Evolutionary conservation across 1,140 invertebrate species (phyloP).

Genomic region (Drosophila neocordata): DNA sequence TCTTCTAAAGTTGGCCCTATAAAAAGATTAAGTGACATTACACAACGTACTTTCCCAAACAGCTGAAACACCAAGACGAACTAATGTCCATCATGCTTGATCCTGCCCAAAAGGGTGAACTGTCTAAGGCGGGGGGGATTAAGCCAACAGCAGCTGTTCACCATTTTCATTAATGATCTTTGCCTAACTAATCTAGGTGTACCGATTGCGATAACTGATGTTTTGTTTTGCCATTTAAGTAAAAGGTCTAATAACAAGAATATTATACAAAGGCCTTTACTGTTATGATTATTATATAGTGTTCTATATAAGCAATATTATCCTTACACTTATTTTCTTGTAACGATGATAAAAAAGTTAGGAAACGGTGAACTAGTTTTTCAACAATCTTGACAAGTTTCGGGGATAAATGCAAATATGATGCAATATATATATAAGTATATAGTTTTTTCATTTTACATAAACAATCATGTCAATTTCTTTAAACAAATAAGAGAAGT

Average conservation of each 20-base stretch:
- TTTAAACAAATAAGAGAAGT: conserved; percentile 74
- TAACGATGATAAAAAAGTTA: too few species aligned
- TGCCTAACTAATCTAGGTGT: background rate
- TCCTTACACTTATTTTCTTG: too few species aligned
- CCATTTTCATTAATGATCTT: conserved; percentile 52
- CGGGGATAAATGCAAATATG: conserved; percentile 21
- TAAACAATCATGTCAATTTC: conserved; percentile 76
- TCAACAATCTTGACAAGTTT: background rate
- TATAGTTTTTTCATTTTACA: conserved; percentile 43
- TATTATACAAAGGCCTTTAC: too few species aligned
- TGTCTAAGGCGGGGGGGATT: conserved; percentile 22
- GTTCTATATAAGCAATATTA: too few species aligned
- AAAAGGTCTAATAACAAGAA: too few species aligned
- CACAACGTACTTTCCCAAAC: conserved; percentile 72
- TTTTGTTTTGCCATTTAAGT: too few species aligned
- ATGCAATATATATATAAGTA: conserved; percentile 23
- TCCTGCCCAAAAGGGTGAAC: conserved; percentile 6
- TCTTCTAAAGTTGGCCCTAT: conserved; percentile 36
- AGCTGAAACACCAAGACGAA: conserved; percentile 44
- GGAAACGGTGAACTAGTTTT: too few species aligned
- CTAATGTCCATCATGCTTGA: background rate
- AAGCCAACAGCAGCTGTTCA: background rate
- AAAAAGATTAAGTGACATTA: conserved; percentile 71
- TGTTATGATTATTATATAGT: too few species aligned
- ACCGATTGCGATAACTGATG: background rate